Evolutionary conservation across 2,797 vertebrate species (phyloP), one percentile per base, ranked within the genome.

Genomic region (Myiotriccus ornatus): DNA sequence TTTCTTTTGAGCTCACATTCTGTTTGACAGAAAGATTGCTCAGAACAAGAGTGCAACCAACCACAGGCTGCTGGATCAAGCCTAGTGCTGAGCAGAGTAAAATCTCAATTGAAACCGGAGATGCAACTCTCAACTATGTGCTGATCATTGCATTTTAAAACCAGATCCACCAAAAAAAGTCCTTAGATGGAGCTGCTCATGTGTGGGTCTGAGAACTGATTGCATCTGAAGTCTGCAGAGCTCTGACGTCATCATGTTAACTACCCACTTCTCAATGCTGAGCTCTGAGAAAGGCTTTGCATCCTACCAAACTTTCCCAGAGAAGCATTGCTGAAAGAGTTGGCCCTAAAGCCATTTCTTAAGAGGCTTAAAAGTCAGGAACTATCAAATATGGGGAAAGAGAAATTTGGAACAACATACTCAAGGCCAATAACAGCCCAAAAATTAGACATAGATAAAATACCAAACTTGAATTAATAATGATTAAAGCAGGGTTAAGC

Each of bases 351-450:
- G 14, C 13, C 7, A 11, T 77, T 83, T 44, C 39, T 77, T 12
- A 14, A 24, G 18, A 46, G 6, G 5, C 6, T 30, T 62, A 4
- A 21, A 56, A 35, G 27, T 39, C 57, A 55, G 18, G 30, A 5
- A 17, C 6, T 43, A 21, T 27, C 21, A 79, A 50, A 70, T 6
- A 50, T 0, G 0, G 9, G 25, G 14, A 81, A 79, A 69, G 35
- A 59, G 14, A 70, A 83, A 37, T 28, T 12, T 24, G 17, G 7
- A 10, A 21, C 14, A 62, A 32, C 0, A 0, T 32, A 19, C 30
- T 44, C 34, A 37, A 56, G 11, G 46, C 39, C 62, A 70, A 57
- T 76, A 91, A 41, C 27, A 65, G 15, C 39, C 39, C 24, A 10
- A 8, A 20, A 18, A 12, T 10, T 15, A 75, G 46, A 35, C 6